Percentiles rank a stretch among this genome's conserved stretches.
phyloP scores from a whole-genome alignment of 2,888 invertebrate genomes.

The Dioctria linearis region DNA sequence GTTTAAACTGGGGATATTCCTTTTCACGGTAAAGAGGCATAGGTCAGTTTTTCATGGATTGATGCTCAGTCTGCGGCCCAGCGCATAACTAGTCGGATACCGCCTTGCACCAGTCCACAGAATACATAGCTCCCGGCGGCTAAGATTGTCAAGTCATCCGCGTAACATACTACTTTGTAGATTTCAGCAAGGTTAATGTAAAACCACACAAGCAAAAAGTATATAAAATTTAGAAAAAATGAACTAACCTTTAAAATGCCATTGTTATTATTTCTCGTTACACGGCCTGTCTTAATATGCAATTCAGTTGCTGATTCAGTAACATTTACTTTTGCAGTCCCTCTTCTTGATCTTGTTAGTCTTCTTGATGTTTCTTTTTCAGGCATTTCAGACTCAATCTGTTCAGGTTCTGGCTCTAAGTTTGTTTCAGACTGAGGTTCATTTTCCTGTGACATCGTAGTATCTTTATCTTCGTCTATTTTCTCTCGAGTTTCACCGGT shows the following conservation, averaged over 20 bases:
- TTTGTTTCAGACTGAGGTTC: not conserved
- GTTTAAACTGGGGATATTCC: too few species aligned
- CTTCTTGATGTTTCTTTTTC: slow-evolving; percentile 60
- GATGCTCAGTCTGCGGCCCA: too few species aligned
- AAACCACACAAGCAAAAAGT: too few species aligned
- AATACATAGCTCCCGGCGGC: too few species aligned
- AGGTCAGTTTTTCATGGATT: too few species aligned
- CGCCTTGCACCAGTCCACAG: too few species aligned
- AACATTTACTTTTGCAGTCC: slow-evolving; percentile 49
- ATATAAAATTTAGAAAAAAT: not conserved
- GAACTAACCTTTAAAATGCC: slow-evolving; percentile 54
- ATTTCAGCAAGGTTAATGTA: too few species aligned
- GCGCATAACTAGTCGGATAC: too few species aligned
- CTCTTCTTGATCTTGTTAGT: slow-evolving; percentile 63
- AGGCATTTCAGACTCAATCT: not conserved
- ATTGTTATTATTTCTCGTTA: slow-evolving; percentile 58
- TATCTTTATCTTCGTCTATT: slow-evolving; percentile 25
- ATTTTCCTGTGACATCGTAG: not conserved
- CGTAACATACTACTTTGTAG: too few species aligned
- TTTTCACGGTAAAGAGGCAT: too few species aligned
- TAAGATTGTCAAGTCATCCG: too few species aligned
- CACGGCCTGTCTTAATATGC: slow-evolving; percentile 48
- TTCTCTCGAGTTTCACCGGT: slow-evolving; percentile 61
- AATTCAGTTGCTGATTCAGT: slow-evolving; percentile 2
- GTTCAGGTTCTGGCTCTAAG: not conserved